Evolutionary conservation across 2,113 vertebrate species (phyloP).

Genomic region (Zosterops japonicus): DNA sequence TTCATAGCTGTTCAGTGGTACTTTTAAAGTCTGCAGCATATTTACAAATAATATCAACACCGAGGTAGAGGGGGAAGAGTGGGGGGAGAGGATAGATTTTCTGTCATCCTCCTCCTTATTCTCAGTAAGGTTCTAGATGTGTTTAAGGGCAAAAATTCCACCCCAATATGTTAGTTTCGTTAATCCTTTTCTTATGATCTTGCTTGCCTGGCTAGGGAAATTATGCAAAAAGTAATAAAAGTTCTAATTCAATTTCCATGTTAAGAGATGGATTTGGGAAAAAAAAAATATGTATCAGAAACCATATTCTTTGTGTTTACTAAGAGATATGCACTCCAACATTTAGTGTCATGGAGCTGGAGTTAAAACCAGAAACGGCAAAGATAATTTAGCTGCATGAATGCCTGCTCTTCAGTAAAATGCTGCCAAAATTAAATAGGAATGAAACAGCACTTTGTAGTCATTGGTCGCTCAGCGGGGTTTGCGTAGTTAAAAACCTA

Average conservation of each 20-base stretch:
- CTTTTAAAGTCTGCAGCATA: background rate
- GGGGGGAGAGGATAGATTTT: background rate
- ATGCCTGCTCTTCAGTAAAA: conserved; percentile 72
- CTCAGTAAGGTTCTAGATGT: background rate
- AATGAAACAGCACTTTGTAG: conserved; percentile 76
- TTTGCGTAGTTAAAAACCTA: conserved; percentile 74
- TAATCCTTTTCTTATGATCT: conserved; percentile 18
- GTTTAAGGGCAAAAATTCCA: background rate
- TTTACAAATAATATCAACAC: background rate
- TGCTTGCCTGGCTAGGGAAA: conserved; percentile 27
- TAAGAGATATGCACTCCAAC: conserved; percentile 54
- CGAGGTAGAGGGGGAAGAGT: background rate
- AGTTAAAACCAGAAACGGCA: conserved; percentile 61
- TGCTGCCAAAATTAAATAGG: conserved; percentile 74
- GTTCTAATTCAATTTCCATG: conserved; percentile 66
- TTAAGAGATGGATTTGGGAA: background rate
- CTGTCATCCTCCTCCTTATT: background rate
- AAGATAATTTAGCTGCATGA: conserved; percentile 73
- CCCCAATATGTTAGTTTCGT: background rate
- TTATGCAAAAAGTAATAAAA: conserved; percentile 55
- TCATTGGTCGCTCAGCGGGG: conserved; percentile 73
- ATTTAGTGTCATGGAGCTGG: conserved; percentile 58
- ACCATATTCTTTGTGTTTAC: conserved; percentile 63
- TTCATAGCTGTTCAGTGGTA: background rate
- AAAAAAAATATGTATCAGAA: background rate